phyloP scores from a whole-genome alignment of 2,888 invertebrate genomes.

The Steinernema carpocapsae region DNA sequence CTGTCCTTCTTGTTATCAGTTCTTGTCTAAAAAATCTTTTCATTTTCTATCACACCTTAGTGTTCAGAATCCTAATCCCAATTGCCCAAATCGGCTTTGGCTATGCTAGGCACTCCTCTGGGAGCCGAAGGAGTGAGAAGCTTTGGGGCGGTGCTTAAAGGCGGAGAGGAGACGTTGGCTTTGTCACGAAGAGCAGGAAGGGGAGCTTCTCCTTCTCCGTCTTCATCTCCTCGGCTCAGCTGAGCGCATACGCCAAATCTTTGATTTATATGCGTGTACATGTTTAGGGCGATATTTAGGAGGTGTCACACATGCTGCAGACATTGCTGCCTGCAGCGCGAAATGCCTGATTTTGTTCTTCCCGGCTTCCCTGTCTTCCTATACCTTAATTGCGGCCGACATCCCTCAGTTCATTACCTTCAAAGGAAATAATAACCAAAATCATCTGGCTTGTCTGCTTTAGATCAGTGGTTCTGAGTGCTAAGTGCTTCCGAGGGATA shows the following conservation, averaged over 20 bases:
- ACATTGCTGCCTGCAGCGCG: too few relatives aligned
- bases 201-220: constrained; percentile 19
- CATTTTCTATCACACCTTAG: neutral
- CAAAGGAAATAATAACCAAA: too few relatives aligned
- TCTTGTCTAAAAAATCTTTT: neutral
- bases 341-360: too few relatives aligned
- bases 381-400: too few relatives aligned
- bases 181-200: constrained; percentile 32
- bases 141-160: constrained; percentile 26
- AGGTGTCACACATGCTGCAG: too few relatives aligned
- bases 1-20: neutral
- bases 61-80: neutral
- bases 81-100: neutral
- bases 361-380: too few relatives aligned
- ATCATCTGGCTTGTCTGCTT: neutral
- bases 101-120: constrained; percentile 26
- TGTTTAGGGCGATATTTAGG: neutral
- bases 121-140: neutral
- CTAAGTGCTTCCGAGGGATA: neutral
- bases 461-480: neutral
- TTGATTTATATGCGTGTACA: constrained; percentile 29
- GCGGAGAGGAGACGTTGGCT: constrained; percentile 29
- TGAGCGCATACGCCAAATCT: constrained; percentile 27
- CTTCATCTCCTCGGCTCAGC: constrained; percentile 32
- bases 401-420: too few relatives aligned